Evolutionary conservation across 2,113 vertebrate genomes (phyloP), one percentile per base, ranked within the genome.

Genomic region (Clarias magur): DNA sequence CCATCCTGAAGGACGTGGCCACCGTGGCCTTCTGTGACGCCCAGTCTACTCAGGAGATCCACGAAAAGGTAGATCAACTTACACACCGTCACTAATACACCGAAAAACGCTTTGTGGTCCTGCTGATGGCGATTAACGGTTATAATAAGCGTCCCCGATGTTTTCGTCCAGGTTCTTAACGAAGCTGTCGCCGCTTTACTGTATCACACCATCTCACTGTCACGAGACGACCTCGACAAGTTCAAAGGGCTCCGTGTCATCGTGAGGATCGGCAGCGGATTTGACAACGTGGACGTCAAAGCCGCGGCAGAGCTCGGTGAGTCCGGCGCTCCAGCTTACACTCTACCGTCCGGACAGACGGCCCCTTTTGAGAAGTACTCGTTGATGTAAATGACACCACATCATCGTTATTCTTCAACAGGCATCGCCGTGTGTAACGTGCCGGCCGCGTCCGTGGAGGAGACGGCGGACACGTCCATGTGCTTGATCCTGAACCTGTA

Each of bases 21-120:
- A 98, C 97, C 0, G 97, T 97, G 91, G 97, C 96, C 63, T 97
- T 97, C 93, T 97, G 97, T 38, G 97, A 97, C 63, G 97, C 97
- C 88, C 97, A 97, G 92, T 97, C 96, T 87, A 97, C 97, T 93
- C 97, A 97, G 94, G 97, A 97, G 94, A 97, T 97, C 83, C 97
- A 97, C 12, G 97, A 97, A 93, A 97, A 97, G 96, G 97, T 97
- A 92, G 0, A 13, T 62, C 15, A 34, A 34, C 30, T 34, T 34
- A 34, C 30, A 34, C 30, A 34, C 30, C 30, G 30, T 34, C 30
- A 34, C 30, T 81, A 80, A 59, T 80, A 23, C n/a, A 17, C 27
- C 5, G 42, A 7, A 9, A 48, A 25, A 42, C 3, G 19, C 3
- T 38, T 38, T 38, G 4, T 8, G 9, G 30, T 1, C 25, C 21